A percentile compares a stretch with the other conserved stretches of the same genome.
These are phyloP conservation scores for Neoarius graeffei DNA, from an alignment of 2,113 vertebrate species.

Conservation along the genomic window DNA sequence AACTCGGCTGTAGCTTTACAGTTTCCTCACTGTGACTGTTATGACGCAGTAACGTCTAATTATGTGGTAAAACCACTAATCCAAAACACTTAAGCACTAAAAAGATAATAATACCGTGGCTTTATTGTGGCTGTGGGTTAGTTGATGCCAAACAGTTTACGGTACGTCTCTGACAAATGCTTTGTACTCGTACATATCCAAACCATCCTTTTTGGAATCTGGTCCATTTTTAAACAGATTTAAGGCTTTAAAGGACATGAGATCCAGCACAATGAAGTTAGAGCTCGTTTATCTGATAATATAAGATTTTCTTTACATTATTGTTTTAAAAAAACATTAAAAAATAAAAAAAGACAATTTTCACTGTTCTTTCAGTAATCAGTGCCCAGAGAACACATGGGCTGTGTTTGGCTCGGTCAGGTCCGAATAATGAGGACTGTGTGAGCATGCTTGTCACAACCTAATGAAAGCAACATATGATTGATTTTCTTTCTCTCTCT, in stretches of 20 bases:
- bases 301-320: neutral
- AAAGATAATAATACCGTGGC: slow-evolving; percentile 6
- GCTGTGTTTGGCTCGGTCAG: slow-evolving; percentile 52
- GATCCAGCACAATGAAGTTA: neutral
- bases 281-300: neutral
- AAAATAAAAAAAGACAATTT: neutral
- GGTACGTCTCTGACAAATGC: neutral
- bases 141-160: neutral
- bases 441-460: slow-evolving; percentile 60
- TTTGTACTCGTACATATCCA: neutral
- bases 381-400: slow-evolving; percentile 10
- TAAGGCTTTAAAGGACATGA: neutral
- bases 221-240: neutral
- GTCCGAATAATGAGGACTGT: slow-evolving; percentile 60
- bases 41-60: slow-evolving; percentile 20
- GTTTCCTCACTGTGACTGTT: slow-evolving; percentile 4
- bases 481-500: slow-evolving; percentile 22
- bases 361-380: neutral
- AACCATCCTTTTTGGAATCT: neutral
- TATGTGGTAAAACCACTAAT: slow-evolving; percentile 25
- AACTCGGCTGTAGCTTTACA: neutral
- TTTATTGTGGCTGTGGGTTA: slow-evolving; percentile 5
- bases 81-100: slow-evolving; percentile 25
- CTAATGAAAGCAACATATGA: slow-evolving; percentile 70
- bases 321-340: neutral